Evolutionary conservation across 2,888 invertebrate species (phyloP).

Genomic region (Drosophila aldrichi): DNA sequence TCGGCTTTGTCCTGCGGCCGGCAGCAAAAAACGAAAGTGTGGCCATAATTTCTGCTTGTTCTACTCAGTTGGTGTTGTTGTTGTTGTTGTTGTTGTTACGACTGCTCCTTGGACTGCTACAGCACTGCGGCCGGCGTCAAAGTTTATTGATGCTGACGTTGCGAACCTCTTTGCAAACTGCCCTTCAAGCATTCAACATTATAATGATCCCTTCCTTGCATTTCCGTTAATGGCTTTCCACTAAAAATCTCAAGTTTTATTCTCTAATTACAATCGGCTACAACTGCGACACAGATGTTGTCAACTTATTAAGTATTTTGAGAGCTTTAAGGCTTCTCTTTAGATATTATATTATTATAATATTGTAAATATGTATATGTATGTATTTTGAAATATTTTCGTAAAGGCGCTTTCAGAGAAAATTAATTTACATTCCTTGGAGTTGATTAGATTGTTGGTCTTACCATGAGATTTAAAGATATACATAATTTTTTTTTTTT

Average conservation of each 20-base stretch:
- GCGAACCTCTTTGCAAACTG: conserved; percentile 41
- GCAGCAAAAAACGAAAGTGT: conserved; percentile 75
- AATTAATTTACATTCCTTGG: too few relatives aligned
- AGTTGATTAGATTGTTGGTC: too few relatives aligned
- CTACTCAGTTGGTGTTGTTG: conserved; percentile 23
- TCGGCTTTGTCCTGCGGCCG: conserved; percentile 63
- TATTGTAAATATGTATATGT: too few relatives aligned
- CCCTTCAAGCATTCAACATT: conserved; percentile 30
- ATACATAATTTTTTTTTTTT: too few relatives aligned
- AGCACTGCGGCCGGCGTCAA: conserved; percentile 52
- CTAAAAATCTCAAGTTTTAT: conserved; percentile 7
- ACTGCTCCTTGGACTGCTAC: conserved; percentile 26
- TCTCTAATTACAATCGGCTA: conserved; percentile 31
- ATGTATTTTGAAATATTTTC: too few relatives aligned
- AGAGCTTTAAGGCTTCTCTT: too few relatives aligned
- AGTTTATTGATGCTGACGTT: conserved; percentile 69
- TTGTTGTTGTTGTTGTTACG: conserved; percentile 27
- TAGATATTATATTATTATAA: too few relatives aligned
- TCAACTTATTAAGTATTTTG: not conserved
- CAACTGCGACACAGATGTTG: not conserved
- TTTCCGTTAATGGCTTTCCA: conserved; percentile 43
- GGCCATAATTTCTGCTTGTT: conserved; percentile 69
- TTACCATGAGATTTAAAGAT: too few relatives aligned
- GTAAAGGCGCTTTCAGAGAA: too few relatives aligned
- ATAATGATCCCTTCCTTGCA: conserved; percentile 34